Conservation (phyloP, 2,797 vertebrate species). For the Pangasius macronema region DNA sequence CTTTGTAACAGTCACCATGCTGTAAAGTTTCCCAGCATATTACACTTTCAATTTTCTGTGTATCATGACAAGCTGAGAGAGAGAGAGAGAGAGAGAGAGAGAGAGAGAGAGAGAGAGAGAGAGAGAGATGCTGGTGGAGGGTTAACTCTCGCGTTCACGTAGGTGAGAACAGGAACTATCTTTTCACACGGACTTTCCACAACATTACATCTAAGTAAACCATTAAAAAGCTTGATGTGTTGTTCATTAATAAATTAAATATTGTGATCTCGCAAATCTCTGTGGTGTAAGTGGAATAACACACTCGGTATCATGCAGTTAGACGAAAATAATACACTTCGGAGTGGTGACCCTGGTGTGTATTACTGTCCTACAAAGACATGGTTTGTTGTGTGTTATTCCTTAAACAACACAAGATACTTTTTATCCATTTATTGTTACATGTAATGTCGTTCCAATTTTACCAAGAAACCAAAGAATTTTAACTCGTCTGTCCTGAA, state of each 20-base stretch:
- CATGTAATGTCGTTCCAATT: background rate
- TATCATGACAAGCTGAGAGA: background rate
- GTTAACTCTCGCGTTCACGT: background rate
- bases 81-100: background rate
- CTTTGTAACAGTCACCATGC: background rate
- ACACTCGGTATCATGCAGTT: background rate
- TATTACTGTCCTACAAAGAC: background rate
- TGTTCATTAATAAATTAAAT: background rate
- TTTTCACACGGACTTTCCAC: background rate
- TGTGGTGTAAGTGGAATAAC: background rate
- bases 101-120: background rate
- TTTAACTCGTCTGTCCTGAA: background rate
- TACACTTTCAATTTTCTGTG: background rate
- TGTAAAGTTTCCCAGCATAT: background rate
- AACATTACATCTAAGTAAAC: background rate
- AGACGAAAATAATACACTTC: background rate
- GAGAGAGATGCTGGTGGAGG: background rate
- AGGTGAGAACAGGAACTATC: background rate
- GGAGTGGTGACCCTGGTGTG: background rate
- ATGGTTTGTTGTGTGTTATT: no score
- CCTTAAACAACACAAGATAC: background rate
- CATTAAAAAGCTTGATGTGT: background rate
- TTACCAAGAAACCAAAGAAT: background rate
- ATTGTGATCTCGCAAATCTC: background rate
- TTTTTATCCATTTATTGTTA: background rate